Evolutionary conservation across 2,113 vertebrate species (phyloP).

Genomic region (Atrichornis clamosus): DNA sequence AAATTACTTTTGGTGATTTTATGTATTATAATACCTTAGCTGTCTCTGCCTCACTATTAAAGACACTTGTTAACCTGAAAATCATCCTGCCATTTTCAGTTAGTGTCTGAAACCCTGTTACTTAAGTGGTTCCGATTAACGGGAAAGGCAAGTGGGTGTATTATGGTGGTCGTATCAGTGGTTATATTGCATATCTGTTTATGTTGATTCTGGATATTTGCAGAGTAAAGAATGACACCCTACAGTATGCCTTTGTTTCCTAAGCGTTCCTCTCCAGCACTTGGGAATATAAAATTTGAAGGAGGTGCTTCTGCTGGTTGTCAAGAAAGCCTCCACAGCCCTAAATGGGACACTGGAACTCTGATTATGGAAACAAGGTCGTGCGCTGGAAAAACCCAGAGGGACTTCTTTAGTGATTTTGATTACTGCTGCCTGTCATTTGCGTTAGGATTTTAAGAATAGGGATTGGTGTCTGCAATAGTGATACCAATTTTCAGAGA

Average conservation of each 20-base stretch:
- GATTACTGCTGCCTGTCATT: constrained; percentile 37
- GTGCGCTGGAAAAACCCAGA: not conserved
- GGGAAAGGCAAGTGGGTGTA: rapidly evolving
- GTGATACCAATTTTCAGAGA: constrained; percentile 39
- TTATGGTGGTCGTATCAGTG: rapidly evolving
- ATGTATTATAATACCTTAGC: not conserved
- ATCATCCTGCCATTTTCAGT: not conserved
- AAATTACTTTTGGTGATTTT: not conserved
- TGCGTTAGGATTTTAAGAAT: constrained; percentile 10
- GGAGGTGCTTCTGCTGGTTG: not conserved
- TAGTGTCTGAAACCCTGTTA: not conserved
- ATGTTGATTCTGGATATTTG: not conserved
- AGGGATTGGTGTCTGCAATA: not conserved
- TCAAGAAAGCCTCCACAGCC: not conserved
- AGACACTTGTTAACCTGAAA: not conserved
- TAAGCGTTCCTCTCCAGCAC: not conserved
- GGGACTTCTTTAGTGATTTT: constrained; percentile 33
- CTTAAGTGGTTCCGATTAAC: not conserved
- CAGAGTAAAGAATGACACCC: not conserved
- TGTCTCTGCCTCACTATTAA: not conserved
- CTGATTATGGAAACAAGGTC: constrained; percentile 37
- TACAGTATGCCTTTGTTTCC: not conserved
- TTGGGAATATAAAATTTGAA: not conserved
- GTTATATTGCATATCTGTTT: not conserved
- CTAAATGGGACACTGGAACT: not conserved